These are phyloP conservation scores for Cryptocephalus moraei DNA, from an alignment of 2,888 invertebrate genomes.

Conservation along the genomic window DNA sequence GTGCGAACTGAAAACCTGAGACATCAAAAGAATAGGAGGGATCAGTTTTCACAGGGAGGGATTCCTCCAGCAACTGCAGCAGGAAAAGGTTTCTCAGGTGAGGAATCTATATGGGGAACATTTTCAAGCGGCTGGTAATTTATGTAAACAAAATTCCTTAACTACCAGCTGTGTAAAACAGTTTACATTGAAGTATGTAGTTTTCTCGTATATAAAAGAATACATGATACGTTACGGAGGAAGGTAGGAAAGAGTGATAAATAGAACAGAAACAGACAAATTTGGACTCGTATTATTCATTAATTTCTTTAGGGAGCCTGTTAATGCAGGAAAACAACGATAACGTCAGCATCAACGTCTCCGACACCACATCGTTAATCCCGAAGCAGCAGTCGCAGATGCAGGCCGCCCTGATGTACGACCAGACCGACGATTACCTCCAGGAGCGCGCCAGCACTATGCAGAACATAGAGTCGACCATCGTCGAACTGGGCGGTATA, in stretches of 20 bases:
- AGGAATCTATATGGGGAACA: too few species aligned
- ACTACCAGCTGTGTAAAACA: too few species aligned
- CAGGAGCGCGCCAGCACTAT: slow-evolving; percentile 93
- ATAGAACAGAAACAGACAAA: too few species aligned
- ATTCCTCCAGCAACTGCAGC: slow-evolving; percentile 44
- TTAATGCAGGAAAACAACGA: slow-evolving; percentile 47
- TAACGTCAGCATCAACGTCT: slow-evolving; percentile 77
- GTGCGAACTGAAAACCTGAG: slow-evolving; percentile 95
- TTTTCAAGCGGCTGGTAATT: too few species aligned
- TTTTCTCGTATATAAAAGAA: too few species aligned
- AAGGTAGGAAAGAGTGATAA: too few species aligned
- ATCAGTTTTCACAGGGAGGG: slow-evolving; percentile 75
- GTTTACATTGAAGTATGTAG: too few species aligned
- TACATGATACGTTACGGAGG: too few species aligned
- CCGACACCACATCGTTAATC: slow-evolving; percentile 43
- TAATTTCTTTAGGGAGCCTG: slow-evolving; percentile 33
- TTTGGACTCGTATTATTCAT: too few species aligned
- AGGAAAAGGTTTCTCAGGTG: too few species aligned
- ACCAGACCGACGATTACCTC: slow-evolving; percentile 83
- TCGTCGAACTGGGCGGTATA: slow-evolving; percentile 97
- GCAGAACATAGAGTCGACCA: slow-evolving; percentile 98
- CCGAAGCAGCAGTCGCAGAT: slow-evolving; percentile 35
- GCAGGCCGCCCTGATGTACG: slow-evolving; percentile 66
- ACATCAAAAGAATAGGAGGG: slow-evolving; percentile 85
- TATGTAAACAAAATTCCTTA: too few species aligned